Evolutionary conservation across 2,113 vertebrate genomes (phyloP).

Genomic region (Xiphorhynchus elegans): DNA sequence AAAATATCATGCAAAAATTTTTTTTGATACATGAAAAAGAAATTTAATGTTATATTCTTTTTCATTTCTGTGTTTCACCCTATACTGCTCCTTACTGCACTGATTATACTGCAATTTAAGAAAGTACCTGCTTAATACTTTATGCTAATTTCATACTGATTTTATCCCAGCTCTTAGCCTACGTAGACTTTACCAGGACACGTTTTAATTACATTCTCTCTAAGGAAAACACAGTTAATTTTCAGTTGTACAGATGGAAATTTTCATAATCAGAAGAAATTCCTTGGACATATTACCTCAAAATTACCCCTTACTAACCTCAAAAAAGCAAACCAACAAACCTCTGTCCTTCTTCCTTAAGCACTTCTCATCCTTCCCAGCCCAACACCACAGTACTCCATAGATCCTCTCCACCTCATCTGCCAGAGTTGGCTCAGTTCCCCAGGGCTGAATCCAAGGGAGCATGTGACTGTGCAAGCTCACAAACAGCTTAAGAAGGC

Average conservation of each 20-base stretch:
- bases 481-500: slow-evolving; percentile 28
- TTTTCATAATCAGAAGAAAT: slow-evolving; percentile 59
- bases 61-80: not conserved
- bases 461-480: not conserved
- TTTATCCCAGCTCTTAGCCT: slow-evolving; percentile 63
- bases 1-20: not conserved
- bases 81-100: not conserved
- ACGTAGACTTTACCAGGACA: slow-evolving; percentile 60
- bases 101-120: not conserved
- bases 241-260: slow-evolving; percentile 11
- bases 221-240: slow-evolving; percentile 47
- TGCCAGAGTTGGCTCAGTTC: not conserved
- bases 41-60: not conserved
- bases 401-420: not conserved
- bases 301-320: slow-evolving; percentile 40
- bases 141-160: slow-evolving; percentile 38
- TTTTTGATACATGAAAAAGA: not conserved
- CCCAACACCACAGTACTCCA: not conserved
- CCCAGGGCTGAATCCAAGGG: not conserved
- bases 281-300: slow-evolving; percentile 48
- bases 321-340: not conserved
- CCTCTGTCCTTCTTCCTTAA: not conserved
- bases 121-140: slow-evolving; percentile 37
- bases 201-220: slow-evolving; percentile 65
- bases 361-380: not conserved